Conservation (phyloP, 53 echinoderm and acorn worm genomes). For the Holothuria scabra region DNA sequence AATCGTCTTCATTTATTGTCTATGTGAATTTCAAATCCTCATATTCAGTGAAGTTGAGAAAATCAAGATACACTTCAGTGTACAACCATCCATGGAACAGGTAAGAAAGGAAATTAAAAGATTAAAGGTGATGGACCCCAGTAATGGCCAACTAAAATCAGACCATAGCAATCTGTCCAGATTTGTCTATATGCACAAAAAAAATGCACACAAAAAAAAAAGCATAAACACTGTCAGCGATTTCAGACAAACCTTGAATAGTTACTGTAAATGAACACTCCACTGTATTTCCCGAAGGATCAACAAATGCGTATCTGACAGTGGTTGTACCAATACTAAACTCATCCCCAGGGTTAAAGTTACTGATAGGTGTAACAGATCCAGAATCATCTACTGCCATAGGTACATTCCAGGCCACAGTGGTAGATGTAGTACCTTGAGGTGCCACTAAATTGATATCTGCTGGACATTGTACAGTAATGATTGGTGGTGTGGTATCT, state of each 20-base stretch:
- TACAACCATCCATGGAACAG: too few relatives aligned
- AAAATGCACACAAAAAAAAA: too few relatives aligned
- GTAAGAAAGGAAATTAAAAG: too few relatives aligned
- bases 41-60: too few relatives aligned
- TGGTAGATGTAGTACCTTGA: slow-evolving; percentile 22
- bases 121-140: too few relatives aligned
- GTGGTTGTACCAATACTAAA: slow-evolving; percentile 52
- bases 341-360: slow-evolving; percentile 34
- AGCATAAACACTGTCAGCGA: too few relatives aligned
- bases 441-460: slow-evolving; percentile 51
- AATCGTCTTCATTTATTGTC: too few relatives aligned
- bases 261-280: slow-evolving; percentile 64
- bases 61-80: too few relatives aligned
- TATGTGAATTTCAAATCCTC: too few relatives aligned
- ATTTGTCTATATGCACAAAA: too few relatives aligned
- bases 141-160: too few relatives aligned
- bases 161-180: too few relatives aligned
- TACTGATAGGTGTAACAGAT: slow-evolving; percentile 14
- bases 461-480: slow-evolving; percentile 54
- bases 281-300: slow-evolving; percentile 58
- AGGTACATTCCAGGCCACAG: slow-evolving; percentile 57
- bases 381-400: slow-evolving; percentile 67
- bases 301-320: slow-evolving; percentile 72
- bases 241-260: slow-evolving; percentile 55
- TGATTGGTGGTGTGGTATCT: slow-evolving; percentile 60